phyloP scores from a whole-genome alignment of 2,113 vertebrate genomes.

The Poecile atricapillus region DNA sequence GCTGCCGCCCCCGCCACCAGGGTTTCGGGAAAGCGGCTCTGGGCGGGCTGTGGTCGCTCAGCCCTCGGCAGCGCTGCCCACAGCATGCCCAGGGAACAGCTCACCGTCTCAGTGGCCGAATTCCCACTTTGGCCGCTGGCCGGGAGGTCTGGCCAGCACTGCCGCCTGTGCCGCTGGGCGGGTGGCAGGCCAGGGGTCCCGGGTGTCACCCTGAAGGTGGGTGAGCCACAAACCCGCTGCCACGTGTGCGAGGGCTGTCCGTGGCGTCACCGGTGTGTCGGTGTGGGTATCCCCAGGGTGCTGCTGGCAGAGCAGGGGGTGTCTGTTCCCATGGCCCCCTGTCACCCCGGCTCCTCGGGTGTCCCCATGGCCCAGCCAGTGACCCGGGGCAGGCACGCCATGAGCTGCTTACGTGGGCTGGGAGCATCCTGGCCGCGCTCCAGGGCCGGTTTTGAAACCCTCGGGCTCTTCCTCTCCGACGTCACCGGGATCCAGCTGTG shows the following conservation, averaged over 20 bases:
- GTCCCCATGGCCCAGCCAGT: neutral
- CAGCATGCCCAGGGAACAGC: conserved; percentile 47
- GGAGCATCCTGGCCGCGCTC: neutral
- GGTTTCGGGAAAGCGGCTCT: neutral
- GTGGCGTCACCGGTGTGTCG: accelerated
- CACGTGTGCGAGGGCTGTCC: neutral
- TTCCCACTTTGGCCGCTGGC: neutral
- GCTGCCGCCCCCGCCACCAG: neutral
- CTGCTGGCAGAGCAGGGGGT: neutral
- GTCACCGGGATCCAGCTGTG: conserved; percentile 28
- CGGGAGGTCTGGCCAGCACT: neutral
- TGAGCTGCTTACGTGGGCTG: conserved; percentile 39
- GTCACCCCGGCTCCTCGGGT: neutral
- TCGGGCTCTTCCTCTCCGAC: conserved; percentile 43
- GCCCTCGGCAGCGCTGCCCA: neutral
- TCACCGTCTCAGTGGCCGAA: neutral
- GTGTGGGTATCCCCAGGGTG: accelerated
- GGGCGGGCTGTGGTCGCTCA: neutral
- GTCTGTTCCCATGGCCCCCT: neutral
- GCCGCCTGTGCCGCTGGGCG: accelerated
- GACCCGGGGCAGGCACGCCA: neutral
- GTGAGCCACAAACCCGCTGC: accelerated
- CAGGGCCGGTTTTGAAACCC: conserved; percentile 41
- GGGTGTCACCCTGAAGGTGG: accelerated
- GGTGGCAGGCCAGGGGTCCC: neutral